Percentiles rank a stretch among this genome's conserved stretches.
Evolutionary conservation across 2,888 invertebrate species (phyloP).

Genomic region (Cataglyphis cursor): DNA sequence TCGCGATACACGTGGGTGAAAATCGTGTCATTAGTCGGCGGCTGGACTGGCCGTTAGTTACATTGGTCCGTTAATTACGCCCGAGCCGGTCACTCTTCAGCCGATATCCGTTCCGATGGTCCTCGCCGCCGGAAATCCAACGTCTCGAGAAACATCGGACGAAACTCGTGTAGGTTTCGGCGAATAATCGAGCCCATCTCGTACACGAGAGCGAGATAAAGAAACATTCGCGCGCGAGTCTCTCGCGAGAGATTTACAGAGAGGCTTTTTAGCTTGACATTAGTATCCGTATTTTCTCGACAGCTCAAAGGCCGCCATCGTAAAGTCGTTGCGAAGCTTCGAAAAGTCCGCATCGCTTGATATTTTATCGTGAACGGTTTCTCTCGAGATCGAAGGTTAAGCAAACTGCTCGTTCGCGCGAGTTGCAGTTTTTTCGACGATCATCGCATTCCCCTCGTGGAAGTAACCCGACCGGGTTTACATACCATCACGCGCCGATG

Average conservation of each 20-base stretch:
- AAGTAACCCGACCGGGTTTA: constrained; percentile 51
- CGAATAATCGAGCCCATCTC: not conserved
- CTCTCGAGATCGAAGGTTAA: constrained; percentile 48
- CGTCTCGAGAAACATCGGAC: not conserved
- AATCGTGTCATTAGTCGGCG: constrained; percentile 76
- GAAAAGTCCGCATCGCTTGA: no score
- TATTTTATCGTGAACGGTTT: not conserved
- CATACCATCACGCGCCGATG: constrained; percentile 53
- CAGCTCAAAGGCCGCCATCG: not conserved
- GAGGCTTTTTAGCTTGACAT: no score
- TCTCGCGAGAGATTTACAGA: not conserved
- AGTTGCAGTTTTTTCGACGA: constrained; percentile 40
- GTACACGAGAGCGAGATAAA: not conserved
- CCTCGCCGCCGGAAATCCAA: not conserved
- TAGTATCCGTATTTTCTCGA: not conserved
- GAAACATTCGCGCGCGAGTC: not conserved
- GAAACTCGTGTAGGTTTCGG: not conserved
- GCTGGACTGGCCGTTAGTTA: constrained; percentile 70
- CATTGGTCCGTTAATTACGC: constrained; percentile 76
- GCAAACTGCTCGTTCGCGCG: constrained; percentile 41
- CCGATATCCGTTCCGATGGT: not conserved
- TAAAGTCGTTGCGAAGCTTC: not conserved
- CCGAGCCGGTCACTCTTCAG: constrained; percentile 50
- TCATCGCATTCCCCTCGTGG: constrained; percentile 22
- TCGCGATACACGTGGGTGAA: constrained; percentile 76